Evolutionary conservation across 2,888 invertebrate genomes (phyloP).

Genomic region (Ligdia adustata): DNA sequence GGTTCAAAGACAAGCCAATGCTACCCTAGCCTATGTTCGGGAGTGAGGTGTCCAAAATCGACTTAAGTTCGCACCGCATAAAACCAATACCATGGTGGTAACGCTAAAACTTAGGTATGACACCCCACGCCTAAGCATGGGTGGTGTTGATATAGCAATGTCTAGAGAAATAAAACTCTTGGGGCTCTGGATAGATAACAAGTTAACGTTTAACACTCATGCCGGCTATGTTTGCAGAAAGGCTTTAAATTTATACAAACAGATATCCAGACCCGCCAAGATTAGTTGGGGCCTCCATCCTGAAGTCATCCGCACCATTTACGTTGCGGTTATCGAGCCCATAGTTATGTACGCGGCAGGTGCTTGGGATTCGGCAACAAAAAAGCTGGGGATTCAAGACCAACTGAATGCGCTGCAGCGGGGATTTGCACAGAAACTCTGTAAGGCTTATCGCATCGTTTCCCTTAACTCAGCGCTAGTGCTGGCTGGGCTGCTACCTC

Average conservation of each 20-base stretch:
- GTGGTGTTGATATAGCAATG: not conserved
- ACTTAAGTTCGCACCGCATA: too few relatives aligned
- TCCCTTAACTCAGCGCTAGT: not conserved
- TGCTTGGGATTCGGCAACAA: not conserved
- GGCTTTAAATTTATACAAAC: too few relatives aligned
- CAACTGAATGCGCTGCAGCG: too few relatives aligned
- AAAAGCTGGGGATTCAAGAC: not conserved
- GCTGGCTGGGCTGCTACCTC: not conserved
- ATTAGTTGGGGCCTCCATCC: slow-evolving; percentile 1
- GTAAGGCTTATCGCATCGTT: not conserved
- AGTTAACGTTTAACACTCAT: too few relatives aligned
- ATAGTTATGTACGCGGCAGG: not conserved
- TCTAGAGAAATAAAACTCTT: too few relatives aligned
- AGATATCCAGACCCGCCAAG: too few relatives aligned
- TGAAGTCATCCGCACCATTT: slow-evolving; percentile 3
- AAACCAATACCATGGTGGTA: not conserved
- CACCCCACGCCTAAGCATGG: slow-evolving; percentile 7
- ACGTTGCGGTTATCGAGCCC: not conserved
- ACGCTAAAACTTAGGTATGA: not conserved
- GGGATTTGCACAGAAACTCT: slow-evolving; percentile 1
- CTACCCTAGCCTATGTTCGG: not conserved
- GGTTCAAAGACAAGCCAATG: not conserved
- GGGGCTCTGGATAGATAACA: too few relatives aligned
- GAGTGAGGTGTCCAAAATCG: not conserved
- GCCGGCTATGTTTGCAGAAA: too few relatives aligned